Evolutionary conservation across 2,888 invertebrate species (phyloP).

Genomic region (Sinelater perroti): DNA sequence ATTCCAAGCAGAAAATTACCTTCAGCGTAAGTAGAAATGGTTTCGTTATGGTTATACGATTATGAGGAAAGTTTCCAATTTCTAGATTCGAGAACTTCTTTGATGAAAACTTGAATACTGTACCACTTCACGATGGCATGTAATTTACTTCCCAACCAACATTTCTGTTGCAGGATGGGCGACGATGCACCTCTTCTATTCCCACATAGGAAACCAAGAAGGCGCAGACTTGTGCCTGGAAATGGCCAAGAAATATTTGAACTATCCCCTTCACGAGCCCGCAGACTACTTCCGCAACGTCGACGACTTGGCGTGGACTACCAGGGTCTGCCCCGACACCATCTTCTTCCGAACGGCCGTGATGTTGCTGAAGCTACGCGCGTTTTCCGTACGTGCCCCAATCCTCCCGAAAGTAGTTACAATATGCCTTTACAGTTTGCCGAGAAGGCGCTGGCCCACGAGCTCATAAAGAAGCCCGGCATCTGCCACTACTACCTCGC

Average conservation of each 20-base stretch:
- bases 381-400: conserved; percentile 47
- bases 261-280: conserved; percentile 34
- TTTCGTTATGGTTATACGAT: too few relatives aligned
- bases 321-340: conserved; percentile 47
- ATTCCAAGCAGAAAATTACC: too few relatives aligned
- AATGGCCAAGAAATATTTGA: conserved; percentile 50
- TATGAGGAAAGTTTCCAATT: too few relatives aligned
- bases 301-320: conserved; percentile 55
- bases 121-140: too few relatives aligned
- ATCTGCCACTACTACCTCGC: conserved; percentile 54
- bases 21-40: too few relatives aligned
- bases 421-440: conserved; percentile 47
- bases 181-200: conserved; percentile 54
- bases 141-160: not conserved
- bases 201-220: conserved; percentile 48
- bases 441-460: conserved; percentile 52
- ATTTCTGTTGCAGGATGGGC: conserved; percentile 49
- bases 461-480: conserved; percentile 48
- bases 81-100: too few relatives aligned
- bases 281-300: conserved; percentile 43
- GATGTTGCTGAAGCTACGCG: conserved; percentile 53
- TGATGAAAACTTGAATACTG: too few relatives aligned
- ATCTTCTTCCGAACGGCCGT: conserved; percentile 51
- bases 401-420: too few relatives aligned
- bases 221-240: conserved; percentile 54